Conservation (phyloP, 2,888 invertebrate genomes). For the Disparrhopalites patrizii region DNA sequence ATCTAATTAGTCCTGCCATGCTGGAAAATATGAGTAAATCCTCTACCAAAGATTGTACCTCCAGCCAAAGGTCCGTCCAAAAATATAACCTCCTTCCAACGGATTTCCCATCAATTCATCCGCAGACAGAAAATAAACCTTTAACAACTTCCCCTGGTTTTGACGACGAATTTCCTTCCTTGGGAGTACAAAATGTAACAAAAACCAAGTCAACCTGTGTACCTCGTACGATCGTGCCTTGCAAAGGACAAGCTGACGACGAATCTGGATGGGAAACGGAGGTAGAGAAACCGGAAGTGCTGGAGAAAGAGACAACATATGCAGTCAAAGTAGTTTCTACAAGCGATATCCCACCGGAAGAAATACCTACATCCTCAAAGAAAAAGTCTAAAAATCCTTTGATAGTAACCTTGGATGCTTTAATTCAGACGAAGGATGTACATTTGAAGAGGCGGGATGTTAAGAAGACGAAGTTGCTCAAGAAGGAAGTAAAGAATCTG, state of each 20-base stretch:
- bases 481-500: neutral
- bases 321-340: too few relatives aligned
- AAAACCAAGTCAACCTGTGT: too few relatives aligned
- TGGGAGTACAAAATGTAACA: too few relatives aligned
- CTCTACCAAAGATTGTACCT: too few relatives aligned
- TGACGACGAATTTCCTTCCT: neutral
- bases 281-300: neutral
- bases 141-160: too few relatives aligned
- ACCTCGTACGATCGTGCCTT: too few relatives aligned
- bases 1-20: conserved; percentile 32
- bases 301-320: neutral
- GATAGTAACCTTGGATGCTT: conserved; percentile 33
- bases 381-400: conserved; percentile 37
- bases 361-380: conserved; percentile 14
- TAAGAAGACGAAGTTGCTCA: neutral
- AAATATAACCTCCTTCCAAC: too few relatives aligned
- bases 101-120: too few relatives aligned
- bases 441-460: conserved; percentile 6
- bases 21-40: too few relatives aligned
- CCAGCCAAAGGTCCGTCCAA: too few relatives aligned
- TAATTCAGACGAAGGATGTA: conserved; percentile 7
- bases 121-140: neutral
- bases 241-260: neutral
- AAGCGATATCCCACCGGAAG: too few relatives aligned
- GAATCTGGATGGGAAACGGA: conserved; percentile 1